These are phyloP conservation scores for Poecilia velifera DNA, from an alignment of 2,797 vertebrate genomes.

Conservation along the genomic window DNA sequence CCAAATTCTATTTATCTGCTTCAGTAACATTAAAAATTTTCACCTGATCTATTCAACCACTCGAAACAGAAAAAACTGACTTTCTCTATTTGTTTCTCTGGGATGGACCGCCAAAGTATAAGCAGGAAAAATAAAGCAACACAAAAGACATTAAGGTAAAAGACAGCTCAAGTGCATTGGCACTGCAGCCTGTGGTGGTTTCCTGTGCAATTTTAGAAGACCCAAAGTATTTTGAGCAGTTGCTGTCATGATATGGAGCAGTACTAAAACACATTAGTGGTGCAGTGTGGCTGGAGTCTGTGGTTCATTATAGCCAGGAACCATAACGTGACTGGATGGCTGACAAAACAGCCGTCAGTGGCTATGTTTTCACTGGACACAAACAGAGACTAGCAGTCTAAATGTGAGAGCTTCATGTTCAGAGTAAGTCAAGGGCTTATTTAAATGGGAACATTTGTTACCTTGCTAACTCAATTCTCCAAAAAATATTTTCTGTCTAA, in stretches of 20 bases:
- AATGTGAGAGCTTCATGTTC: neutral
- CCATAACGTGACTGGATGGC: conserved; percentile 30
- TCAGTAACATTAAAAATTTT: too few species aligned
- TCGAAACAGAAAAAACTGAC: neutral
- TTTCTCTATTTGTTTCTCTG: too few species aligned
- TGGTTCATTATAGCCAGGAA: conserved; percentile 48
- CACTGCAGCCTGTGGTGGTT: conserved; percentile 24
- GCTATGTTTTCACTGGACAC: conserved; percentile 13
- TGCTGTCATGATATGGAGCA: conserved; percentile 45
- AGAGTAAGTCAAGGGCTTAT: neutral
- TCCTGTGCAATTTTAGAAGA: conserved; percentile 35
- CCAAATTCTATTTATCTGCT: neutral
- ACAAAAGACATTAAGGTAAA: neutral
- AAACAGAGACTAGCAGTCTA: neutral
- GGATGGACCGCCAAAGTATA: neutral
- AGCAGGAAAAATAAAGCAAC: neutral
- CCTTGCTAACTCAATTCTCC: neutral
- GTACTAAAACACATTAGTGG: conserved; percentile 41
- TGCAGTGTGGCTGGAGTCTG: conserved; percentile 34
- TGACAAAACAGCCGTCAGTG: conserved; percentile 22
- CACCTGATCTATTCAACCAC: neutral
- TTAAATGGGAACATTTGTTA: neutral
- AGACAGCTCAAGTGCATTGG: conserved; percentile 9
- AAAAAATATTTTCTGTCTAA: neutral
- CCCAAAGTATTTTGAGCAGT: conserved; percentile 45